Evolutionary conservation across 2,888 invertebrate genomes (phyloP).

Genomic region (Ashinkailepas kermadecensis): DNA sequence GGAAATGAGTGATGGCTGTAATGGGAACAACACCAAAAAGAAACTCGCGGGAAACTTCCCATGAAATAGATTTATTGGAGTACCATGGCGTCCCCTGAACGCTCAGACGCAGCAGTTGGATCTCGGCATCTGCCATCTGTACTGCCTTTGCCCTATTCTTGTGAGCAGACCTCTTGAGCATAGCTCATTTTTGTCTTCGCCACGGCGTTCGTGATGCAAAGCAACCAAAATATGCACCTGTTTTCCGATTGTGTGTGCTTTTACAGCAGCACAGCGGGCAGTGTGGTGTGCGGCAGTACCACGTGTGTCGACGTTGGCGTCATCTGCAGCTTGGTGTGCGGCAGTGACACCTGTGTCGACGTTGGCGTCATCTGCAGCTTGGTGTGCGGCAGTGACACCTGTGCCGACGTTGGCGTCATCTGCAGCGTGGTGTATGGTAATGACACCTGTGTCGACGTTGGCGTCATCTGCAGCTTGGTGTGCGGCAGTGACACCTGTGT

Average conservation of each 20-base stretch:
- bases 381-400: too few species aligned
- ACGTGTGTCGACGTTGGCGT: background rate
- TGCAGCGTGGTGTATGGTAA: too few species aligned
- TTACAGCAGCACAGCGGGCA: background rate
- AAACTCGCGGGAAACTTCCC: too few species aligned
- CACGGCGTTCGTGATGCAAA: background rate
- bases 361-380: background rate
- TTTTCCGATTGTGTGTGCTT: constrained; percentile 15
- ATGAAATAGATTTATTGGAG: too few species aligned
- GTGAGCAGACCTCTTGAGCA: background rate
- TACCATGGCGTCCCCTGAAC: too few species aligned
- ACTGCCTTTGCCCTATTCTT: too few species aligned
- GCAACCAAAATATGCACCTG: background rate
- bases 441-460: background rate
- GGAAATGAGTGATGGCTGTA: too few species aligned
- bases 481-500: too few species aligned
- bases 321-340: background rate
- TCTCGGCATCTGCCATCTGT: too few species aligned
- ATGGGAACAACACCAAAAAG: too few species aligned
- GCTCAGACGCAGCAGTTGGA: too few species aligned
- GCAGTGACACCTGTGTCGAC: background rate
- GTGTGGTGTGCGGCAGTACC: background rate
- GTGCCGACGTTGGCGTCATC: background rate
- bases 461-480: background rate
- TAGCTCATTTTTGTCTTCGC: background rate